phyloP scores from a whole-genome alignment of 2,113 vertebrate genomes.

The Tor tambroides region DNA sequence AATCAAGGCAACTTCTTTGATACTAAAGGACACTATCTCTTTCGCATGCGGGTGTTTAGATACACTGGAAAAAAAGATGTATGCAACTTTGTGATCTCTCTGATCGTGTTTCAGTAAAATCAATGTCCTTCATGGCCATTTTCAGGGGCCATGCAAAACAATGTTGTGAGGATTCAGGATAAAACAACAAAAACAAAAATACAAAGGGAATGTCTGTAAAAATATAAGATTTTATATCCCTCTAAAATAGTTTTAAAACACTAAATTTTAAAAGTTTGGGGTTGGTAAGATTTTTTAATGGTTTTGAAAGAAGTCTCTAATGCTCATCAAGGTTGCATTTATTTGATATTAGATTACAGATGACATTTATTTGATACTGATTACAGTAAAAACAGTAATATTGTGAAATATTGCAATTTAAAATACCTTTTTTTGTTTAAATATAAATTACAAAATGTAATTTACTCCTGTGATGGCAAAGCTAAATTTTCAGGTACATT shows the following conservation, averaged over 20 bases:
- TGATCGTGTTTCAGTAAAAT: background rate
- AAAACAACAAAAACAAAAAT: slow-evolving; percentile 10
- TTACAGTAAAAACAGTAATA: background rate
- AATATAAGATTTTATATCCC: slow-evolving; percentile 54
- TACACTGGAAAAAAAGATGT: background rate
- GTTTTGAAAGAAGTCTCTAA: background rate
- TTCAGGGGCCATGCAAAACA: slow-evolving; percentile 22
- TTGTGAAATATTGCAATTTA: background rate
- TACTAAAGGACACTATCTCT: slow-evolving; percentile 9
- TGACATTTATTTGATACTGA: background rate
- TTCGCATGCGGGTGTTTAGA: background rate
- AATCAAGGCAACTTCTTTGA: slow-evolving; percentile 39
- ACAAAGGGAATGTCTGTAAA: background rate
- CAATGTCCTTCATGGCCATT: background rate
- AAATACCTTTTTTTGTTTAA: background rate
- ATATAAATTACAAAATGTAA: background rate
- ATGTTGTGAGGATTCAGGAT: background rate
- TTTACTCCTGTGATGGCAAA: background rate
- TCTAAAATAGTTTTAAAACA: slow-evolving; percentile 66
- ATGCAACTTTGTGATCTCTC: background rate
- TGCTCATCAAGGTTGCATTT: background rate
- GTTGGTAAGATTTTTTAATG: background rate
- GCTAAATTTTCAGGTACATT: background rate
- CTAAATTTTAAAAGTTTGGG: background rate
- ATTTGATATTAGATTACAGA: too few relatives aligned